A percentile compares a stretch with the other conserved stretches of the same genome.
Evolutionary conservation across 2,888 invertebrate species (phyloP).

Genomic region (Rhorus exstirpatorius): DNA sequence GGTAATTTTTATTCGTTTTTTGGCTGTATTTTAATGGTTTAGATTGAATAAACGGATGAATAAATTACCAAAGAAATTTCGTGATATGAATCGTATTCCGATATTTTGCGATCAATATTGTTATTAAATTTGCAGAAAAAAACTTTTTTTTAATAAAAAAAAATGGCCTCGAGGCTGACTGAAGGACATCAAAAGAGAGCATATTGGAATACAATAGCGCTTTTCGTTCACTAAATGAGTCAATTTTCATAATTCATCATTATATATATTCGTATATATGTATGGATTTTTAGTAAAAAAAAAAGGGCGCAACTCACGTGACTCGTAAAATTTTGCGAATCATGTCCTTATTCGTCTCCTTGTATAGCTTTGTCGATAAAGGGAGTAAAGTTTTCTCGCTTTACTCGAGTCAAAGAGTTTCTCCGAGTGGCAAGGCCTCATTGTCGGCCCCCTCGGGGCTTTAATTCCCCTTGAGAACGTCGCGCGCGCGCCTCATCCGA

Average conservation of each 20-base stretch:
- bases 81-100: no score
- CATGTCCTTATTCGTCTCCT: background rate
- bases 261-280: constrained; percentile 17
- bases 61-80: no score
- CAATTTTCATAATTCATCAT: constrained; percentile 31
- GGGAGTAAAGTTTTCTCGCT: constrained; percentile 18
- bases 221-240: constrained; percentile 11
- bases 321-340: no score
- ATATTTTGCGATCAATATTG: no score
- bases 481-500: constrained; percentile 41
- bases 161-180: background rate
- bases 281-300: background rate
- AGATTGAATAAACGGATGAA: no score
- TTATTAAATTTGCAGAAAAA: background rate
- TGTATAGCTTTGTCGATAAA: constrained; percentile 9
- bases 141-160: no score
- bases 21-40: no score
- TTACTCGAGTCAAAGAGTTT: background rate
- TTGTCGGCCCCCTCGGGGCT: constrained; percentile 36
- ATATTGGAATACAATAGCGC: background rate
- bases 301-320: background rate
- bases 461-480: constrained; percentile 28
- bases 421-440: constrained; percentile 43
- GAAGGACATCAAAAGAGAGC: background rate
- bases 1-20: no score